Evolutionary conservation across 2,888 invertebrate genomes (phyloP), one percentile per base, ranked within the genome.

Genomic region (Nomada ruficornis): DNA sequence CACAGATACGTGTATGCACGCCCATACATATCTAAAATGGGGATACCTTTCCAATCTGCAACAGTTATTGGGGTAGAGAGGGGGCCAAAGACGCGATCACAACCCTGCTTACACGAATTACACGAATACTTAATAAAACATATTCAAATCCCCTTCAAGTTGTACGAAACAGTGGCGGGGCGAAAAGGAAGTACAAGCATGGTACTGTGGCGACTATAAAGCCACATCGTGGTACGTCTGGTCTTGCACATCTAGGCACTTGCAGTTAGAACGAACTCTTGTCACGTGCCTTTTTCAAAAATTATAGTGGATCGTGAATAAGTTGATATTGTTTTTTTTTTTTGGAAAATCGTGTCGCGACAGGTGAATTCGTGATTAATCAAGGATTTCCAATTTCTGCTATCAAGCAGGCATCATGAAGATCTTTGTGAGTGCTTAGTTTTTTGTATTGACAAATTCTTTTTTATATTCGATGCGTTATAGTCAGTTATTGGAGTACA

Each of bases 381-480:
- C 20, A 13, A 50, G 74, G 68, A 72, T 78, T 68, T 68, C 63
- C 1, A 54, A 47, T 2, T 11, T 47, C 11, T 42, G n/a, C 36
- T 36, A 20, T 42, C 42, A 3, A 59, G 1, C 15, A n/a, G 26
- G 23, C 86, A 86, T 52, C 87, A 91, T 91, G 91, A 91, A 91
- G 82, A 91, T 85, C 68, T 72, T 91, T 72, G 91, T 91, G 89
- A 91, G 91, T 91, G 91, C 89, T 36, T 23, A 50, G 1, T 23
- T 13, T 26, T 50, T n/a, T n/a, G 42, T 23, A 23, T 2, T 54
- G 47, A 29, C 26, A 50, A 50, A 10, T 23, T 23, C 44, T 62
- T 13, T 0, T n/a, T 23, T 9, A 44, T 10, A 2, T 26, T 23
- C 2, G 0, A 57, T 23, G 20, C 57, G 23, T 57, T n/a, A 3